Conservation (phyloP, 2,797 vertebrate genomes). For the Australoheros facetus region DNA sequence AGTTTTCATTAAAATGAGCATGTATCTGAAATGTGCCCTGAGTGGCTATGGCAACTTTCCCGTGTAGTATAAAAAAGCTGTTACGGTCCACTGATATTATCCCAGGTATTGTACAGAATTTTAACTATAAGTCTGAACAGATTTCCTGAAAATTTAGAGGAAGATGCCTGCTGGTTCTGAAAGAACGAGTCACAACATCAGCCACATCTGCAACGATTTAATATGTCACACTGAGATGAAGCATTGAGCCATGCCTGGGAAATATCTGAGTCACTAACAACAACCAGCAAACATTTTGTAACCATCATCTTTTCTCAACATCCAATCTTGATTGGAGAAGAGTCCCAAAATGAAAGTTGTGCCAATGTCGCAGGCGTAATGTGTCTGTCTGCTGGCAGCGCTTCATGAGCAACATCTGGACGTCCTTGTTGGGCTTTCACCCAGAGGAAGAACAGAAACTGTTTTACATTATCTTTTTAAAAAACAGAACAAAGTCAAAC, state of each 20-base stretch:
- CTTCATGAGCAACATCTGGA: not conserved
- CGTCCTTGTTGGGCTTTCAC: accelerated
- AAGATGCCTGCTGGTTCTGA: not conserved
- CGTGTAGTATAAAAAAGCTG: not conserved
- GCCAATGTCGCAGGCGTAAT: not conserved
- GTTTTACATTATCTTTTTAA: not conserved
- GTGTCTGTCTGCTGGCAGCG: not conserved
- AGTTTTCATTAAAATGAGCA: too few relatives aligned
- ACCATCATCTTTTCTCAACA: not conserved
- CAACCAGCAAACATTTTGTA: not conserved
- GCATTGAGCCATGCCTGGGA: not conserved
- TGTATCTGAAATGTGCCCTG: too few relatives aligned
- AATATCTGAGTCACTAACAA: not conserved
- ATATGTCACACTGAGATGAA: not conserved
- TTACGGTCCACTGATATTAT: not conserved
- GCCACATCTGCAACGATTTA: not conserved
- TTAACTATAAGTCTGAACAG: not conserved
- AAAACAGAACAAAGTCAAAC: not conserved
- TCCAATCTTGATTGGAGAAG: not conserved
- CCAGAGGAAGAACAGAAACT: not conserved
- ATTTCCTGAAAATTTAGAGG: not conserved
- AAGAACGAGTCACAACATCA: not conserved
- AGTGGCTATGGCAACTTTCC: not conserved
- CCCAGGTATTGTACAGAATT: not conserved
- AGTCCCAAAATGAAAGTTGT: not conserved